Base-by-base conservation (phyloP, 2,888 invertebrate species). In the Trachelus stipa region DNA sequence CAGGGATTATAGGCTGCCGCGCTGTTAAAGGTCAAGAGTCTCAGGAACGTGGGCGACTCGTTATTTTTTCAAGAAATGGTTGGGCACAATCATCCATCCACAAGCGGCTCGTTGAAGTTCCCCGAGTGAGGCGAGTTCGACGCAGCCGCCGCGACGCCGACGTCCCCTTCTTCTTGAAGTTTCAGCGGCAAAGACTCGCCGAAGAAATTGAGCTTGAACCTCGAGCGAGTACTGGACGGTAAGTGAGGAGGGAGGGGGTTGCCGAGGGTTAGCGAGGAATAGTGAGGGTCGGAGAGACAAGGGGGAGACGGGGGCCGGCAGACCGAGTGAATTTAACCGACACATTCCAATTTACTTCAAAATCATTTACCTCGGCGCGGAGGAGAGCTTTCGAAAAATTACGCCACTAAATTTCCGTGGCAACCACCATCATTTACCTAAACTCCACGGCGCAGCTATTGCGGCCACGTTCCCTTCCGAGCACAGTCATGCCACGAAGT, bases 401-500 rank as follows among this genome's bases (percentile, higher is more conserved):
- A 84, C 86, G 79, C 84, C 87, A 88, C 84, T 89, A 88, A 89
- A 90, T 89, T 89, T 85, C 81, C 86, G 80, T 86, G 87, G 88
- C 88, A 88, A 87, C 84, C 83, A 85, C 86, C 85, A 90, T 88
- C 87, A 88, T 88, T 90, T 89, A 88, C 87, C 85, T 88, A 87
- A 89, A 86, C 87, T 84, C 86, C 83, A 79, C 79, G 81, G 83
- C 79, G 56, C 74, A 73, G 68, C 71, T 78, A 69, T 80, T 79
- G 73, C 73, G 34, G 40, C 71, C 73, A 12, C 31, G 71, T 76
- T 79, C 79, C 79, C 80, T 80, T 33, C 30, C 4, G 15, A 15
- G 40, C 69, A 11, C 23, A 34, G 68, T 30, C 56, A 37, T 33
- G 68, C 74, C 75, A 80, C 77, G 78, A 73, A 77, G 34, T 56